Base-by-base conservation (phyloP, 1,140 invertebrate genomes). In the Sminthurides bifidus region DNA sequence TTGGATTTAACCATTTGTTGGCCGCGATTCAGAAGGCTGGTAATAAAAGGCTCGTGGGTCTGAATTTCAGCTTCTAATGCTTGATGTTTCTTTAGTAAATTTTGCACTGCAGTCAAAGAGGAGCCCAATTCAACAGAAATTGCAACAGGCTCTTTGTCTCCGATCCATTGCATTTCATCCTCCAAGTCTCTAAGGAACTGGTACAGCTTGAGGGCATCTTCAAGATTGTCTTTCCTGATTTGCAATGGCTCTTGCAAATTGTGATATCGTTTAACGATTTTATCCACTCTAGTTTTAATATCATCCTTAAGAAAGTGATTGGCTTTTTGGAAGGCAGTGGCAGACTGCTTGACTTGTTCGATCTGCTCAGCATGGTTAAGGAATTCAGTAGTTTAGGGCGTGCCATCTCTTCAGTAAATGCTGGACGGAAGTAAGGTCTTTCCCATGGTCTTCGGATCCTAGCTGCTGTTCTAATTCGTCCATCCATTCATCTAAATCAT, bases 31-130 rank as follows among this genome's bases (percentile, higher is more conserved):
- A 80, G 73, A 6, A 92, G 71, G 0, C 80, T 79, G 12, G 77
- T 71, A 2, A 92, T 80, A 1, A 90, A 78, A 0, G 88, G 84
- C 69, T 92, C 87, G 64, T 88, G 81, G 8, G 83, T 82, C 29
- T 78, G 74, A 10, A 93, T 73, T 72, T 93, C 89, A 0, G 86
- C 81, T 68, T 92, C 88, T 3, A 92, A 66, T 1, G 81, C 80
- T 61, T 87, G 81, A 72, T 98, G 93, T 71, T 97, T 97, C 76
- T 97, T 98, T 66, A 96, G 92, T 43, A 98, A 72, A 66, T 87
- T 87, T 68, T 98, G 92, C 0, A 96, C 92, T n/a, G 89, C 84
- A 21, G 85, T 83, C 37, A 98, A 71, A 67, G 85, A 81, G 66
- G 77, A 78, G 58, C 87, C 81, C 59, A 88, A 71, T 74, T 93